Evolutionary conservation across 2,888 invertebrate species (phyloP).

Genomic region (Amblyteles armatorius): DNA sequence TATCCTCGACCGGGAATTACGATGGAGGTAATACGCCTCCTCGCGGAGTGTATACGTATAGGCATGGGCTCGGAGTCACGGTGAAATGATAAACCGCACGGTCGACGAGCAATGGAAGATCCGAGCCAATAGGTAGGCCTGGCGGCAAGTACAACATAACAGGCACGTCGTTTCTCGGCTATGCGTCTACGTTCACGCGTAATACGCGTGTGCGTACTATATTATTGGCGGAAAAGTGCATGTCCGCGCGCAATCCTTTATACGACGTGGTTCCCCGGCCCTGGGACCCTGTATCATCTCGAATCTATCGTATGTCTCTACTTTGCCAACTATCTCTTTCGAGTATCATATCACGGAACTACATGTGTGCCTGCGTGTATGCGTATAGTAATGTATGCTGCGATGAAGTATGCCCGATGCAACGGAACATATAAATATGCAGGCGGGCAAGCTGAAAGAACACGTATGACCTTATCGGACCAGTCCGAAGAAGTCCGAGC

Average conservation of each 20-base stretch:
- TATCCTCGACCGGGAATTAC: slow-evolving; percentile 17
- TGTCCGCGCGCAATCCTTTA: slow-evolving; percentile 22
- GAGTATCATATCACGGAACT: slow-evolving; percentile 9
- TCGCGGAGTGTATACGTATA: background rate
- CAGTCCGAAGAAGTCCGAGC: background rate
- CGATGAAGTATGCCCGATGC: background rate
- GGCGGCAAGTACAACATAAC: slow-evolving; percentile 35
- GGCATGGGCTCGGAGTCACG: slow-evolving; percentile 14
- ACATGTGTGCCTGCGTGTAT: background rate
- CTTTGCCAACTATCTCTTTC: slow-evolving; percentile 3
- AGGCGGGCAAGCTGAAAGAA: background rate
- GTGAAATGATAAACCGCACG: slow-evolving; percentile 43
- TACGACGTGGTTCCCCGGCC: slow-evolving; percentile 4
- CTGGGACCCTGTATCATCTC: slow-evolving; percentile 24
- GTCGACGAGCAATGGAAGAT: slow-evolving; percentile 46
- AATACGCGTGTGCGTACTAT: slow-evolving; percentile 47
- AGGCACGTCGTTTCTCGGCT: slow-evolving; percentile 26
- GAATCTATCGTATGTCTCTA: slow-evolving; percentile 13
- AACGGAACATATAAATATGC: background rate
- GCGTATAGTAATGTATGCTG: background rate
- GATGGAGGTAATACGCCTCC: slow-evolving; percentile 15
- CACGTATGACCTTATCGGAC: slow-evolving; percentile 5
- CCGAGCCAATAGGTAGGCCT: slow-evolving; percentile 30
- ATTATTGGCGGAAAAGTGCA: slow-evolving; percentile 42
- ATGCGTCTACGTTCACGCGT: slow-evolving; percentile 27